Evolutionary conservation across 2,888 invertebrate genomes (phyloP), one percentile per base, ranked within the genome.

Genomic region (Rhingia campestris): DNA sequence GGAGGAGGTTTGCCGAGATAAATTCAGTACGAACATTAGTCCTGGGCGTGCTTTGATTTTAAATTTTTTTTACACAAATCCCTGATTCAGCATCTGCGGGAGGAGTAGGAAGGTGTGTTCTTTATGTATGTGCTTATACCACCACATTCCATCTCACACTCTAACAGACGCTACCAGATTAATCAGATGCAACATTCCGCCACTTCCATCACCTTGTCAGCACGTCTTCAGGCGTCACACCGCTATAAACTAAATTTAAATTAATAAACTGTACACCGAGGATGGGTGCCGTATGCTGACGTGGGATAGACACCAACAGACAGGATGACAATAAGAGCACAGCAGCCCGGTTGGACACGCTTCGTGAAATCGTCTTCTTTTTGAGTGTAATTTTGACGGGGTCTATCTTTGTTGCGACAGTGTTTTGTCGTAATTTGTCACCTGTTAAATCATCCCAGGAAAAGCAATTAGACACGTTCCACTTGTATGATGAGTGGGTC

Each of bases 401-500:
- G 35, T 35, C 49, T 64, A 7, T 75, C 67, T 61, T 47, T 76
- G 59, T 63, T 73, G 67, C 72, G 73, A 12, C 74, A 72, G 66
- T 80, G 66, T 61, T 64, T 86, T 86, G 75, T 77, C 82, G 80
- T 79, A 87, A 87, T 86, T 87, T 87, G 87, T 87, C 86, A 87
- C 87, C 87, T 87, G 87, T 73, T 86, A 86, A 87, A 86, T 84
- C 77, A 75, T 86, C 82, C 80, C 76, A 67, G 82, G 86, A 87
- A 86, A 86, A 81, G 86, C 86, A 87, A 87, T 87, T 87, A 87
- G 87, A 86, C 87, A 87, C 87, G 87, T 87, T 86, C 85, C 86
- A 86, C 86, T 87, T 86, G 58, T 53, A 77, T 73, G 82, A 77
- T 82, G 67, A 77, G 82, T 82, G 82, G 82, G 82, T 77, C 79